Percentiles rank a stretch among this genome's conserved stretches.
phyloP scores from a whole-genome alignment of 2,113 vertebrate species.

The Amphilophus citrinellus region DNA sequence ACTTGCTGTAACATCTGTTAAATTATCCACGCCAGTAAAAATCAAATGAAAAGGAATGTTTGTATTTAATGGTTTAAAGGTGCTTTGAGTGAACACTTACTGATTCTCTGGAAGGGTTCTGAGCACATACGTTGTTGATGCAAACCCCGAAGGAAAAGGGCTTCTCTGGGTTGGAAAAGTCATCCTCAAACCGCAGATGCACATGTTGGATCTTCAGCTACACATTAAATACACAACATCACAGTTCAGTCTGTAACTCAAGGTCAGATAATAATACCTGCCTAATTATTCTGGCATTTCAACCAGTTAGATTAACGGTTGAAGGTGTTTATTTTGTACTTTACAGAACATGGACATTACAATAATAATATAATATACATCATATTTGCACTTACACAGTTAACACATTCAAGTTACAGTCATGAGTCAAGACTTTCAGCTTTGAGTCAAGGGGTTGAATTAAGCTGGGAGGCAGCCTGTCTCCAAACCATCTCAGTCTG shows the following conservation, averaged over 20 bases:
- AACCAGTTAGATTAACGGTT: not conserved
- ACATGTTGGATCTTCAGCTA: constrained; percentile 97
- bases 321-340: too few species aligned
- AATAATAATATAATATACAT: too few species aligned
- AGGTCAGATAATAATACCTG: not conserved
- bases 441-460: too few species aligned
- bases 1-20: not conserved
- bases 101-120: constrained; percentile 90
- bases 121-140: constrained; percentile 94
- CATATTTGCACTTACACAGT: too few species aligned
- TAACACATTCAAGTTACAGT: too few species aligned
- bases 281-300: not conserved
- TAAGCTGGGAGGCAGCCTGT: too few species aligned
- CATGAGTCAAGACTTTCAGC: too few species aligned
- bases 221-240: not conserved
- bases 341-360: too few species aligned
- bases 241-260: not conserved
- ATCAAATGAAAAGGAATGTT: too few species aligned
- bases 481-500: too few species aligned
- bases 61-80: not conserved
- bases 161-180: constrained; percentile 86
- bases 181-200: constrained; percentile 95
- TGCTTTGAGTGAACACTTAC: constrained; percentile 74
- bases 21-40: not conserved
- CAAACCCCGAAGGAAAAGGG: constrained; percentile 94